phyloP scores from a whole-genome alignment of 2,113 vertebrate genomes.

The Macrotis lagotis region DNA sequence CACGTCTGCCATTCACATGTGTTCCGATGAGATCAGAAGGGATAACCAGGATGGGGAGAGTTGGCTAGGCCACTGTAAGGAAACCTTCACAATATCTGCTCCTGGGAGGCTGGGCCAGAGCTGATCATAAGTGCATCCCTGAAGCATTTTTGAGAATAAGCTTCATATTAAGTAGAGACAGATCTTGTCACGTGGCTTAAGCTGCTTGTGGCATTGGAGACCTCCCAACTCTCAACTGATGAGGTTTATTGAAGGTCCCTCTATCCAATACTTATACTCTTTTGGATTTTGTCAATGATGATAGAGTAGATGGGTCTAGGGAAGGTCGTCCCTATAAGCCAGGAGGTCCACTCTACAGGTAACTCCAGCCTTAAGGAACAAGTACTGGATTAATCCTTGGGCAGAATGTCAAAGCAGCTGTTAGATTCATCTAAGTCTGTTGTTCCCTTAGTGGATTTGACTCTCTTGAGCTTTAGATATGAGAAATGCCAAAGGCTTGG shows the following conservation, averaged over 20 bases:
- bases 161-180: neutral
- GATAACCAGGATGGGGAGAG: neutral
- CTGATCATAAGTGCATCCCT: neutral
- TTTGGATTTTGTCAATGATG: neutral
- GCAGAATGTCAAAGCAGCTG: neutral
- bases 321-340: neutral
- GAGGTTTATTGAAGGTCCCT: neutral
- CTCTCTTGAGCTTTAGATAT: neutral
- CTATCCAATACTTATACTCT: neutral
- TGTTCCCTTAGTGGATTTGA: neutral
- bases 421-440: neutral
- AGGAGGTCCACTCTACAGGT: neutral
- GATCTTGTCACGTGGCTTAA: neutral
- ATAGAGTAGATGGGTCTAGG: neutral
- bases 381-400: neutral
- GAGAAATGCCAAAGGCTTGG: constrained; percentile 45
- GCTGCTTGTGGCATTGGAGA: neutral
- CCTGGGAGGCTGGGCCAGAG: neutral
- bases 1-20: neutral
- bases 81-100: neutral
- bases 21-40: neutral
- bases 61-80: rapidly evolving
- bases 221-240: neutral
- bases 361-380: neutral
- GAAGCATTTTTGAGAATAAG: neutral